Conservation (phyloP, 2,797 vertebrate genomes). For the Rhincodon typus region DNA sequence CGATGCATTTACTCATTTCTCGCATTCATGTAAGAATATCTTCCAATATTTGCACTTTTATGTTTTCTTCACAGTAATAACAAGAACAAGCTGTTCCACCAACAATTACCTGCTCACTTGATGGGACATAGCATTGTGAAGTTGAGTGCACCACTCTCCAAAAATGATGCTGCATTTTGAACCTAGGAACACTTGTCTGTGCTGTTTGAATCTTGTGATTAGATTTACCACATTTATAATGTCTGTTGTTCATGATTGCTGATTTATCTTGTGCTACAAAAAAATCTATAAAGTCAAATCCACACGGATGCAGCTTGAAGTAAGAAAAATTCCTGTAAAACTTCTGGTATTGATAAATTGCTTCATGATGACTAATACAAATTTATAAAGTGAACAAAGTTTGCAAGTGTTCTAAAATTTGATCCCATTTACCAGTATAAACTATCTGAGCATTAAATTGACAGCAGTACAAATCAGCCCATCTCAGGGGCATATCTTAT, state of each 20-base stretch:
- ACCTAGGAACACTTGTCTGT: not conserved
- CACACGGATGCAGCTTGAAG: not conserved
- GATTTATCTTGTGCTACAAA: not conserved
- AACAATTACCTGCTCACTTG: not conserved
- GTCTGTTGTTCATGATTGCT: not conserved
- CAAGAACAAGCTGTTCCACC: not conserved
- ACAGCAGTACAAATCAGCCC: conserved; percentile 24
- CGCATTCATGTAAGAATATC: not conserved
- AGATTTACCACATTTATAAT: not conserved
- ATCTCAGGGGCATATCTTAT: conserved; percentile 28
- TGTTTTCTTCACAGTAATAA: not conserved
- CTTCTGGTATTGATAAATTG: conserved; percentile 9
- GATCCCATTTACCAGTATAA: conserved; percentile 25
- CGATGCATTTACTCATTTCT: not conserved
- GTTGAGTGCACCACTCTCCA: not conserved
- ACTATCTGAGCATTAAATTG: not conserved
- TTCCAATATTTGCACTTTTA: not conserved
- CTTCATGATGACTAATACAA: not conserved
- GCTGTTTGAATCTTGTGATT: not conserved
- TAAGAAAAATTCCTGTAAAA: conserved; percentile 3
- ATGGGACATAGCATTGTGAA: not conserved
- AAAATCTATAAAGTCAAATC: not conserved
- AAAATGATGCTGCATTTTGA: not conserved
- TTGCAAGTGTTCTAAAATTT: conserved; percentile 16
- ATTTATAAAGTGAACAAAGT: not conserved